Conservation (phyloP, 2,797 vertebrate genomes). For the Rachycentron canadum region DNA sequence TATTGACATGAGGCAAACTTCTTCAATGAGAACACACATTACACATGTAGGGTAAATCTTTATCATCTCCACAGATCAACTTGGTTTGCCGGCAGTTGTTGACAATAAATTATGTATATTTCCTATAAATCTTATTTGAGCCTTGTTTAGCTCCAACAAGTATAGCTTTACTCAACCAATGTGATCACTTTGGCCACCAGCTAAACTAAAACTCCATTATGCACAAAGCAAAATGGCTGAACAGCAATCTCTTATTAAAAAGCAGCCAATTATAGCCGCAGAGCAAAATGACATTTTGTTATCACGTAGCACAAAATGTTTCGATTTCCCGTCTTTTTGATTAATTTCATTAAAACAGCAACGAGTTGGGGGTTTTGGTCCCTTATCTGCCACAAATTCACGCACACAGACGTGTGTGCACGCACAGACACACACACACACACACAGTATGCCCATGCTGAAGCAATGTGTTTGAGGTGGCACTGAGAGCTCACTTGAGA, state of each 20-base stretch:
- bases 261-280: slow-evolving; percentile 62
- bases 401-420: slow-evolving; percentile 5
- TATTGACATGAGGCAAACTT: too few relatives aligned
- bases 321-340: slow-evolving; percentile 63
- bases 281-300: slow-evolving; percentile 67
- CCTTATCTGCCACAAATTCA: slow-evolving; percentile 52
- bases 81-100: too few relatives aligned
- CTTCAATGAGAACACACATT: too few relatives aligned
- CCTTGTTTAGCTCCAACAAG: background rate
- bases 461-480: slow-evolving; percentile 65
- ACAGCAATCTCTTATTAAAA: slow-evolving; percentile 64
- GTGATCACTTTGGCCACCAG: slow-evolving; percentile 33
- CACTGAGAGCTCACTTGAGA: slow-evolving; percentile 70
- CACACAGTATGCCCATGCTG: slow-evolving; percentile 1
- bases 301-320: slow-evolving; percentile 61
- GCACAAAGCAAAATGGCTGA: slow-evolving; percentile 48
- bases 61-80: too few relatives aligned
- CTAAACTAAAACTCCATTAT: slow-evolving; percentile 52
- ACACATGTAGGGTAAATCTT: too few relatives aligned
- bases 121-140: too few relatives aligned
- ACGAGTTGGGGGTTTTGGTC: slow-evolving; percentile 50
- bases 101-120: too few relatives aligned
- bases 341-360: slow-evolving; percentile 73
- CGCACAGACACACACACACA: slow-evolving; percentile 5
- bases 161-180: background rate